phyloP scores from a whole-genome alignment of 2,113 vertebrate genomes.

The Strigops habroptila region DNA sequence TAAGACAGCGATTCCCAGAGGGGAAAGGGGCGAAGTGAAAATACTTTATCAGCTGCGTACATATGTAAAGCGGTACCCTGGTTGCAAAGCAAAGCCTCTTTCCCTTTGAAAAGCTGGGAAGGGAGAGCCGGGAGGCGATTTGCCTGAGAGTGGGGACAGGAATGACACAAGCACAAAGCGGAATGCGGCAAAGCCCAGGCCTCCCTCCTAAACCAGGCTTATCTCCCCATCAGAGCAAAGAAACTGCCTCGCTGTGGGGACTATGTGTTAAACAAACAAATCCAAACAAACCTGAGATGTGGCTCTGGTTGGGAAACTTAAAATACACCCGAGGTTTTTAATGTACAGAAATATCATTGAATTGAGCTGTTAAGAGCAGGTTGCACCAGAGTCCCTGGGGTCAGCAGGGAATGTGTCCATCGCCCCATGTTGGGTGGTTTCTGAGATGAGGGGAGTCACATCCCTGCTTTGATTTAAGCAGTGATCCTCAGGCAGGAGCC shows the following conservation, averaged over 20 bases:
- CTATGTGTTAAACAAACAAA: neutral
- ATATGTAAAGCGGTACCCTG: slow-evolving; percentile 68
- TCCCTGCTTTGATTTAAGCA: neutral
- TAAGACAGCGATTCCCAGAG: slow-evolving; percentile 67
- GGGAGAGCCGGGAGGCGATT: neutral
- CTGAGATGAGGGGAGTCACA: neutral
- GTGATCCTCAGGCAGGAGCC: neutral
- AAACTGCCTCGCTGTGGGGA: neutral
- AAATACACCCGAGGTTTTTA: neutral
- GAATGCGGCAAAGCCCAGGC: neutral
- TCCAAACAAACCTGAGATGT: neutral
- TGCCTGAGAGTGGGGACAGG: neutral
- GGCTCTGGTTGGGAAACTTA: neutral
- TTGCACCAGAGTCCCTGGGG: neutral
- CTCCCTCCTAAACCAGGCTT: neutral
- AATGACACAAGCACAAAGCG: slow-evolving; percentile 51
- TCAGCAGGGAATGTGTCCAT: neutral
- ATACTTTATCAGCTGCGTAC: slow-evolving; percentile 76
- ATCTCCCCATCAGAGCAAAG: neutral
- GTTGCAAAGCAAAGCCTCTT: slow-evolving; percentile 64
- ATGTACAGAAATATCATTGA: neutral
- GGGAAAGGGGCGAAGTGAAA: slow-evolving; percentile 69
- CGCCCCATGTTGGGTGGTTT: neutral
- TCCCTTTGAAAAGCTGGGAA: slow-evolving; percentile 17
- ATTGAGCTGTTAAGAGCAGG: accelerated